Conservation (phyloP, 2,113 vertebrate species). For the Tretioscincus oriximinensis region DNA sequence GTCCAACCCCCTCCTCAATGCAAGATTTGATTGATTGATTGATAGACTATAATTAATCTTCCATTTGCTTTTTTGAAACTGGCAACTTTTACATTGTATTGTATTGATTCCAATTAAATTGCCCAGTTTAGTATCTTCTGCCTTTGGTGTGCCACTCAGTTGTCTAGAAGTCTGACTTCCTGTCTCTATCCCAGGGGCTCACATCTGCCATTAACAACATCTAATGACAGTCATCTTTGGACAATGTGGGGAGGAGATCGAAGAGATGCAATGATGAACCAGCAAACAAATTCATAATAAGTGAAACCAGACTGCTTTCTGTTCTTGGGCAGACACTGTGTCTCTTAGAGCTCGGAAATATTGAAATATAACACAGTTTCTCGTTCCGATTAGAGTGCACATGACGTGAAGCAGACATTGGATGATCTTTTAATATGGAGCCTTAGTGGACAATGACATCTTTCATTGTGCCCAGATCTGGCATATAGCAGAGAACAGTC, state of each 20-base stretch:
- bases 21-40: no score
- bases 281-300: neutral
- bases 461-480: neutral
- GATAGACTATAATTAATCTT: no score
- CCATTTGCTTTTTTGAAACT: no score
- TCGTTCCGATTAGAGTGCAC: neutral
- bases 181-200: neutral
- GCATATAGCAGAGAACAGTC: neutral
- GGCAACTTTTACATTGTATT: no score
- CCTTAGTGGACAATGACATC: neutral
- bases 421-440: neutral
- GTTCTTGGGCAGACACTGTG: neutral
- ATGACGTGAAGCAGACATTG: slow-evolving; percentile 2
- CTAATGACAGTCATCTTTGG: neutral
- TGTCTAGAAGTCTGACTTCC: neutral
- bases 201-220: neutral
- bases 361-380: slow-evolving; percentile 14
- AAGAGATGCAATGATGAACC: neutral
- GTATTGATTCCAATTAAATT: neutral
- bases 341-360: neutral
- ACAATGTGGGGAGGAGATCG: neutral
- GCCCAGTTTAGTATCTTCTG: neutral
- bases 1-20: no score
- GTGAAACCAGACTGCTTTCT: neutral
- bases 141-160: neutral